phyloP scores from a whole-genome alignment of 2,797 vertebrate genomes.

The Tinamus major region DNA sequence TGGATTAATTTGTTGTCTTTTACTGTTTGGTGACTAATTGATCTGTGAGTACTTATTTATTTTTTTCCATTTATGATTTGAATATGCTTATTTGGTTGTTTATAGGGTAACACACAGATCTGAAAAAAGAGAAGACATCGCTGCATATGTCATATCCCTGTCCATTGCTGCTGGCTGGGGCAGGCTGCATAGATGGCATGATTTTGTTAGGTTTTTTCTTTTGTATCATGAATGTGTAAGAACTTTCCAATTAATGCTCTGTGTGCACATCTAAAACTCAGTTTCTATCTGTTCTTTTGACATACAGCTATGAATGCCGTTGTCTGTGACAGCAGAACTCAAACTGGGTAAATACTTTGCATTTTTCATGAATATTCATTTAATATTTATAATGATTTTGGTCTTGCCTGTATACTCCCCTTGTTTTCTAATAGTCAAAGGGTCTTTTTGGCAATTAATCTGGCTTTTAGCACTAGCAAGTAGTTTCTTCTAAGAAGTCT shows the following conservation, averaged over 20 bases:
- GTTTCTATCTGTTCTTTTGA: conserved; percentile 32
- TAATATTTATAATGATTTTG: conserved; percentile 54
- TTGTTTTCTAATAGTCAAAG: not conserved
- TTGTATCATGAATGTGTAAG: not conserved
- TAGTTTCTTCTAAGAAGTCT: not conserved
- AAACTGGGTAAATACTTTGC: not conserved
- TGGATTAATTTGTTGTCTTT: not conserved
- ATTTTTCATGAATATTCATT: conserved; percentile 49
- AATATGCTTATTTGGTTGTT: not conserved
- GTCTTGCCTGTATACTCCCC: not conserved
- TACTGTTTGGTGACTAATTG: not conserved
- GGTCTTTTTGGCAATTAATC: conserved; percentile 31
- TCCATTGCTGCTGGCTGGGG: not conserved
- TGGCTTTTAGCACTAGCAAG: conserved; percentile 10
- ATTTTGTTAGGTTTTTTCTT: not conserved
- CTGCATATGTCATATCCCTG: not conserved
- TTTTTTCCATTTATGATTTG: not conserved
- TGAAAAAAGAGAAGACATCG: not conserved
- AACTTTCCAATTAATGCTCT: not conserved
- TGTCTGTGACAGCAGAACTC: not conserved
- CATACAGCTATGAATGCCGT: not conserved
- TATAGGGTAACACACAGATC: not conserved
- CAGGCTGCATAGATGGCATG: not conserved
- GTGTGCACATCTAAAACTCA: not conserved
- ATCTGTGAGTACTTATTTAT: not conserved